A percentile compares a stretch with the other conserved stretches of the same genome.
Evolutionary conservation across 1,140 invertebrate species (phyloP).

Genomic region (Zophobas atratus): DNA sequence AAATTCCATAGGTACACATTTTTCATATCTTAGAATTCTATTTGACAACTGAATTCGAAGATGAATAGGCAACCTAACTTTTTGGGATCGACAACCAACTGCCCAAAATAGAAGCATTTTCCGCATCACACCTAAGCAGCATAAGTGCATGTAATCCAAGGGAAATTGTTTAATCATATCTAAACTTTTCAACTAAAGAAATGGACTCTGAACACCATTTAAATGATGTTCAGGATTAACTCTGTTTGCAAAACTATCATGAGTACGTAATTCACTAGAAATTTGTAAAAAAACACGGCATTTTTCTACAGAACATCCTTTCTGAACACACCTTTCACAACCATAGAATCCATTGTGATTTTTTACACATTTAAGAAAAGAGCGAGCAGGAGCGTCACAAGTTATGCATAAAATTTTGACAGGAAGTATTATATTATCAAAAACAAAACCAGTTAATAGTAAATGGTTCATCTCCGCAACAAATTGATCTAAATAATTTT

Average conservation of each 20-base stretch:
- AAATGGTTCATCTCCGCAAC: too few species aligned
- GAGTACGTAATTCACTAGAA: background rate
- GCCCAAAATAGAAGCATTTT: too few species aligned
- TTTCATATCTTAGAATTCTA: too few species aligned
- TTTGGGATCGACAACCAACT: too few species aligned
- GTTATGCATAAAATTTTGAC: background rate
- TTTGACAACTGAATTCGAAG: too few species aligned
- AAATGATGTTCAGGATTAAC: background rate
- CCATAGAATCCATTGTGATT: background rate
- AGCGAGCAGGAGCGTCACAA: background rate
- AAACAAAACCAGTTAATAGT: background rate
- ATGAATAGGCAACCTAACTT: too few species aligned
- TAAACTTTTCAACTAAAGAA: slow-evolving; percentile 7
- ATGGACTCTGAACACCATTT: background rate
- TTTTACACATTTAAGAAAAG: background rate
- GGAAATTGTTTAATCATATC: slow-evolving; percentile 23
- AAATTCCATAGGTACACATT: slow-evolving; percentile 46
- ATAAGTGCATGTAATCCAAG: slow-evolving; percentile 37
- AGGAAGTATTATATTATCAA: background rate
- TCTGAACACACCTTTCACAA: background rate
- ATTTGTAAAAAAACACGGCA: too few species aligned
- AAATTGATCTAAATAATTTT: slow-evolving; percentile 2
- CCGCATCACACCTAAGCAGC: background rate
- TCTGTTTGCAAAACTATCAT: background rate
- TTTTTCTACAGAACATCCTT: background rate